Evolutionary conservation across 2,888 invertebrate genomes (phyloP).

Genomic region (Tenthredo distinguenda): DNA sequence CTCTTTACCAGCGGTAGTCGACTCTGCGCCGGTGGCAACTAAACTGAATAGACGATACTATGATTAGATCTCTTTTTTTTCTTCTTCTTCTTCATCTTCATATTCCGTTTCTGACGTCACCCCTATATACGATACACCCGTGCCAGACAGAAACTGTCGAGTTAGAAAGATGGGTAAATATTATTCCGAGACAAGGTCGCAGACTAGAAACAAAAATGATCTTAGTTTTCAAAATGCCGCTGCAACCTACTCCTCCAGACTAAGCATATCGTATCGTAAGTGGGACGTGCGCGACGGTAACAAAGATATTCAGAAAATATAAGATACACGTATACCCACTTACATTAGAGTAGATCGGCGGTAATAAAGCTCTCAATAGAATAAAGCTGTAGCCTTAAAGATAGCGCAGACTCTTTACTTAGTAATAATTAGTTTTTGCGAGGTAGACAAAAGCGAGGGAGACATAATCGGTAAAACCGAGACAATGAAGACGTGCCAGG

Average conservation of each 20-base stretch:
- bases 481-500: slow-evolving; percentile 9
- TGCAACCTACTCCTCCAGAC: slow-evolving; percentile 5
- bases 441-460: neutral
- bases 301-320: neutral
- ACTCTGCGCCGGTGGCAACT: neutral
- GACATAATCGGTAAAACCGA: slow-evolving; percentile 18
- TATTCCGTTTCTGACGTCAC: neutral
- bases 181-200: slow-evolving; percentile 19
- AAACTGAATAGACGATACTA: slow-evolving; percentile 34
- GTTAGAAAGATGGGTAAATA: slow-evolving; percentile 3
- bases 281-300: too few relatives aligned
- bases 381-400: neutral
- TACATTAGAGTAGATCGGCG: neutral
- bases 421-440: neutral
- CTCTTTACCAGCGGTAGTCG: neutral
- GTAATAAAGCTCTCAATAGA: neutral
- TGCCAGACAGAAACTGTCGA: slow-evolving; percentile 33
- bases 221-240: neutral
- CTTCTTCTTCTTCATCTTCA: neutral
- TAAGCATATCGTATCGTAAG: slow-evolving; percentile 10
- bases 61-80: slow-evolving; percentile 20
- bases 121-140: neutral
- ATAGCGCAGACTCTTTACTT: neutral
- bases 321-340: neutral
- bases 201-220: slow-evolving; percentile 8